Evolutionary conservation across 2,797 vertebrate species (phyloP).

Genomic region (Hirundo rustica): DNA sequence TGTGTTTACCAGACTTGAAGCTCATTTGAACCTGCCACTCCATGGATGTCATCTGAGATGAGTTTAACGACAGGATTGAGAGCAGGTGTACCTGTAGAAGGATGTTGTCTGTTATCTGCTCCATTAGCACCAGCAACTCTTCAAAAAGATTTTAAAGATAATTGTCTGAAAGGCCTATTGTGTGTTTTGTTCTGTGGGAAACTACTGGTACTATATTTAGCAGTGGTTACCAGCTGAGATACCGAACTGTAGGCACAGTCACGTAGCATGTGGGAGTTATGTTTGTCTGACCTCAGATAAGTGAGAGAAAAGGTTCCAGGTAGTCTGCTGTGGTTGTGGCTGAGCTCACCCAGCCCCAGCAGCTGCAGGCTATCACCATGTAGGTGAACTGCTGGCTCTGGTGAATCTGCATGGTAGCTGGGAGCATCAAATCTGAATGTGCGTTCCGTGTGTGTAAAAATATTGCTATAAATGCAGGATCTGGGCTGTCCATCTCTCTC

Average conservation of each 20-base stretch:
- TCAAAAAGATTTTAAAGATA: not conserved
- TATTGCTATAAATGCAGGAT: not conserved
- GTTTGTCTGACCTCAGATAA: not conserved
- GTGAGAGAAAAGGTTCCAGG: not conserved
- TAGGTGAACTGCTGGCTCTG: not conserved
- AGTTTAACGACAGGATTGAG: not conserved
- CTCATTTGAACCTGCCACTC: not conserved
- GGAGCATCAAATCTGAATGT: not conserved
- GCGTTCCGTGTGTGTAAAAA: not conserved
- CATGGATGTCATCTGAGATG: not conserved
- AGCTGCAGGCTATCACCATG: not conserved
- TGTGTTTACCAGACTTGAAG: not conserved
- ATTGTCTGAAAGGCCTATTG: not conserved
- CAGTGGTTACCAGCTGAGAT: not conserved
- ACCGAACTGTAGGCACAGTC: not conserved
- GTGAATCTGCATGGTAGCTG: not conserved
- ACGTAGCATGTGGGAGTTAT: not conserved
- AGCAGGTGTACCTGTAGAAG: not conserved
- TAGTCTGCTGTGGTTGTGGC: not conserved
- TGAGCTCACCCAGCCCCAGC: not conserved
- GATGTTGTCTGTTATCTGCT: not conserved
- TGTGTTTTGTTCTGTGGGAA: not conserved
- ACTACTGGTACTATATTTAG: not conserved
- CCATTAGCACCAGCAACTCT: not conserved
- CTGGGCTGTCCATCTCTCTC: not conserved